phyloP scores from a whole-genome alignment of 2,113 vertebrate species.

The Oncorhynchus masou region DNA sequence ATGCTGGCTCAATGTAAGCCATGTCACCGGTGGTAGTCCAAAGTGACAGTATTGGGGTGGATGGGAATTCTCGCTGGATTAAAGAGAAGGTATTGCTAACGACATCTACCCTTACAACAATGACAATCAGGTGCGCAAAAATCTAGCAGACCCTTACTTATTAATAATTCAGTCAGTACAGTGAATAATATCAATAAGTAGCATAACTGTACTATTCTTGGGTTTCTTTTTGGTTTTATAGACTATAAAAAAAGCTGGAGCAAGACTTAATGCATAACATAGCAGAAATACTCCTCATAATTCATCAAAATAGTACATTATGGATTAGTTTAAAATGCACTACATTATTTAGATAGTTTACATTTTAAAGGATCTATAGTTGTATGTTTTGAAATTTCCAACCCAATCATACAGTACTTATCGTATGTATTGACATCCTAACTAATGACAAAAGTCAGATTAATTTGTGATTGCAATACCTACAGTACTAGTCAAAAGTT shows the following conservation, averaged over 20 bases:
- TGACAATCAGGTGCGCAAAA: background rate
- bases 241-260: background rate
- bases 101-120: background rate
- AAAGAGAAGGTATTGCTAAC: background rate
- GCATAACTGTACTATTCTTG: too few relatives aligned
- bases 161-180: too few relatives aligned
- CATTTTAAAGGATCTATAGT: background rate
- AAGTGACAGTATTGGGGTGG: conserved; percentile 41
- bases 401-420: background rate
- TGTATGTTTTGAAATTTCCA: background rate
- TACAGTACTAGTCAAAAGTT: too few relatives aligned
- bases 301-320: conserved; percentile 15
- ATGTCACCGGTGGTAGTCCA: conserved; percentile 51
- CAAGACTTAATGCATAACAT: conserved; percentile 24
- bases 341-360: conserved; percentile 1
- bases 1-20: conserved; percentile 70
- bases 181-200: too few relatives aligned
- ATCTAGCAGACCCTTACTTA: background rate
- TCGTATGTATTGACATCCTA: too few relatives aligned
- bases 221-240: too few relatives aligned
- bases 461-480: too few relatives aligned
- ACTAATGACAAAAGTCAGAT: too few relatives aligned
- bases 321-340: background rate
- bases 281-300: background rate
- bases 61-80: conserved; percentile 56